Conservation (phyloP, 2,888 invertebrate species). For the Trilocha varians region DNA sequence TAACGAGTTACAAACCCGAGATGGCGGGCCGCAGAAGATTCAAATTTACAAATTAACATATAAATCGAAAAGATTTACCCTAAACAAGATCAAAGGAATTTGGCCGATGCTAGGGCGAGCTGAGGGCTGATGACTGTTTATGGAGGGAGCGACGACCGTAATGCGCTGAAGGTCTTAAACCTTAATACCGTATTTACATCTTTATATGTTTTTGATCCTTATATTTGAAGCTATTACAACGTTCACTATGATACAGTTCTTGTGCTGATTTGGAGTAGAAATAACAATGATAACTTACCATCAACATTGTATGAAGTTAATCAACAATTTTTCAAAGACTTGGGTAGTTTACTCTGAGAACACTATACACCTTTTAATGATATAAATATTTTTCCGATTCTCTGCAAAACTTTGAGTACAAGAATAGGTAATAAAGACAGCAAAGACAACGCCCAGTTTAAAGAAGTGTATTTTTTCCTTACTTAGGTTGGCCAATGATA, state of each 20-base stretch:
- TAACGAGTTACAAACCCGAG: constrained; percentile 45
- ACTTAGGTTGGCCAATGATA: no score
- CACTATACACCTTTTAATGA: no score
- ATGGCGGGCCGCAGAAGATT: constrained; percentile 51
- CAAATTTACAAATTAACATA: constrained; percentile 69
- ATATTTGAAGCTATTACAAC: constrained; percentile 2
- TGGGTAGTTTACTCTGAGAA: no score
- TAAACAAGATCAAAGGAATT: constrained; percentile 69
- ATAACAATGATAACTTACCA: no score
- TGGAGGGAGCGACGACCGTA: constrained; percentile 30
- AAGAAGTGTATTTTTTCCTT: no score
- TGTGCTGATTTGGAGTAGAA: background rate
- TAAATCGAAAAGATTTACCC: constrained; percentile 71
- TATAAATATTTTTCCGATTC: no score
- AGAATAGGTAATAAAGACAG: no score
- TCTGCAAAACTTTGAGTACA: no score
- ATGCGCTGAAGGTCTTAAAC: constrained; percentile 28
- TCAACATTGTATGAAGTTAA: no score
- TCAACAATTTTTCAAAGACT: no score
- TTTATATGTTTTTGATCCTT: constrained; percentile 19
- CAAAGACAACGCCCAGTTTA: no score
- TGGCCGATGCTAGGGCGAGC: constrained; percentile 47
- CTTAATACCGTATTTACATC: constrained; percentile 39
- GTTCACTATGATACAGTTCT: background rate
- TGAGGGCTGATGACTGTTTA: constrained; percentile 57